A percentile compares a stretch with the other conserved stretches of the same genome.
Conservation (phyloP, 2,888 invertebrate species). For the Pollenia angustigena region DNA sequence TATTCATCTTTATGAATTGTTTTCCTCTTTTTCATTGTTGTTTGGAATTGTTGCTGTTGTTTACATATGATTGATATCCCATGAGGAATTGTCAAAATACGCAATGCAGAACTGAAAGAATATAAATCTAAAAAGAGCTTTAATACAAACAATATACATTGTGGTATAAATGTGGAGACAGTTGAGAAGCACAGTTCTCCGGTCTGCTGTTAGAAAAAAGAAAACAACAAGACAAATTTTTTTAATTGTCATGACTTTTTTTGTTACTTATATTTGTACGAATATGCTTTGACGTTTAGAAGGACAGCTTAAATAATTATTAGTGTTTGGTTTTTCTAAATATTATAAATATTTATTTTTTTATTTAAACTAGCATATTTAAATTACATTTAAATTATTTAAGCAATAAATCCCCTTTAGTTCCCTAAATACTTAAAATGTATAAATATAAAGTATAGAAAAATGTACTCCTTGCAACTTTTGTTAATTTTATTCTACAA, state of each 20-base stretch:
- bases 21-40: background rate
- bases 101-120: background rate
- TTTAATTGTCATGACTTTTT: conserved; percentile 37
- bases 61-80: conserved; percentile 59
- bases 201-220: background rate
- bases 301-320: conserved; percentile 47
- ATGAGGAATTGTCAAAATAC: conserved; percentile 57
- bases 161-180: background rate
- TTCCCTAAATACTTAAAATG: background rate
- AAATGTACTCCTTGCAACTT: background rate
- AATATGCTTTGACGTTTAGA: conserved; percentile 5
- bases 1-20: background rate
- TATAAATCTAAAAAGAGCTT: background rate
- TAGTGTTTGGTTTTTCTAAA: conserved; percentile 1
- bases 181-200: conserved; percentile 1
- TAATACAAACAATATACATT: background rate
- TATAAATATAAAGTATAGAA: background rate
- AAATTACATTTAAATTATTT: background rate
- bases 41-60: conserved; percentile 12
- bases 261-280: conserved; percentile 1
- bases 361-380: background rate
- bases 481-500: conserved; percentile 3
- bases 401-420: background rate
- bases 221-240: conserved; percentile 9
- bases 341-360: conserved; percentile 1